A percentile compares a stretch with the other conserved stretches of the same genome.
Conservation (phyloP, 2,888 invertebrate genomes). For the Masnerella sp. region DNA sequence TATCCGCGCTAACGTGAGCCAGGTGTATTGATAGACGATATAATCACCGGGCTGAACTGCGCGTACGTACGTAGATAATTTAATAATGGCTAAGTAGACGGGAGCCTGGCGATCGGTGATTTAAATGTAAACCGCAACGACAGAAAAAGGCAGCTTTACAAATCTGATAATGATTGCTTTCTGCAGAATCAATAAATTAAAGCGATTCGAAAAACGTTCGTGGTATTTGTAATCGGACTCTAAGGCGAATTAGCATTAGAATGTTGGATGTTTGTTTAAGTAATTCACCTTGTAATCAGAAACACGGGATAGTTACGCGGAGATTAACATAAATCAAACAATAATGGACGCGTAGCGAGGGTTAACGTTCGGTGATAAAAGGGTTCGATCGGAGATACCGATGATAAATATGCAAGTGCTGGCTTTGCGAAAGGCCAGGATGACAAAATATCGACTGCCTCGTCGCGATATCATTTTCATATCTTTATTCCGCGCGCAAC, state of each 20-base stretch:
- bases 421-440: too few species aligned
- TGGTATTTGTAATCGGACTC: conserved; percentile 4
- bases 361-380: too few species aligned
- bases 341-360: not conserved
- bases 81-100: conserved; percentile 70
- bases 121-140: conserved; percentile 39
- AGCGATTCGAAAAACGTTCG: conserved; percentile 14
- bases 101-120: conserved; percentile 34
- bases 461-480: conserved; percentile 13
- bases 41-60: conserved; percentile 63
- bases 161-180: conserved; percentile 50
- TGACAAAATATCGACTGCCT: not conserved
- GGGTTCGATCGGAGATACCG: too few species aligned
- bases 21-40: conserved; percentile 71
- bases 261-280: conserved; percentile 20
- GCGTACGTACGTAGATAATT: conserved; percentile 66
- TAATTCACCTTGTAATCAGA: not conserved
- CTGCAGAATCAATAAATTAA: conserved; percentile 45
- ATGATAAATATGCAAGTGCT: too few species aligned
- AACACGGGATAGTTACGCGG: not conserved
- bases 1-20: conserved; percentile 54
- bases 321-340: too few species aligned
- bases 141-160: conserved; percentile 29
- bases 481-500: conserved; percentile 3
- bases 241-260: not conserved